A percentile compares a stretch with the other conserved stretches of the same genome.
phyloP scores from a whole-genome alignment of 2,797 vertebrate species.

The Enteromius radiatus region DNA sequence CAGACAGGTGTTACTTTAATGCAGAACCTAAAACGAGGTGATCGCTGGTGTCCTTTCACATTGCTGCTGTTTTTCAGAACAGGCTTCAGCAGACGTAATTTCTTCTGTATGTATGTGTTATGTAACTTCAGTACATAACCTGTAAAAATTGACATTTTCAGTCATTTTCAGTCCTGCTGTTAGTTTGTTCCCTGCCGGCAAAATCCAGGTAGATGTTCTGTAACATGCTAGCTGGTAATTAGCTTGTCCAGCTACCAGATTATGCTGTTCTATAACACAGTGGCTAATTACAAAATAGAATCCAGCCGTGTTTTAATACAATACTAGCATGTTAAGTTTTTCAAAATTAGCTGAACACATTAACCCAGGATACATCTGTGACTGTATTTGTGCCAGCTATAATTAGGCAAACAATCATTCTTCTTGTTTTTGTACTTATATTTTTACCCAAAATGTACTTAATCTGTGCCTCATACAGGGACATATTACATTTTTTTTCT shows the following conservation, averaged over 20 bases:
- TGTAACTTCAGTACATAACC: conserved; percentile 10
- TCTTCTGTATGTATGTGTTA: neutral
- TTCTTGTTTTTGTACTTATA: neutral
- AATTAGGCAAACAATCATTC: neutral
- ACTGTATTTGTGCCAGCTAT: neutral
- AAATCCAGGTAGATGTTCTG: conserved; percentile 14
- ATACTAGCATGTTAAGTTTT: neutral
- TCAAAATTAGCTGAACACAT: neutral
- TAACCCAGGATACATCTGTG: too few relatives aligned
- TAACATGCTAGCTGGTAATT: neutral
- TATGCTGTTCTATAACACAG: neutral
- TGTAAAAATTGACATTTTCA: too few relatives aligned
- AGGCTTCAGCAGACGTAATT: neutral
- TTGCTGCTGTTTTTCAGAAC: neutral
- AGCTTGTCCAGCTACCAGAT: neutral
- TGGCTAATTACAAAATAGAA: neutral
- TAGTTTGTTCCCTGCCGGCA: neutral
- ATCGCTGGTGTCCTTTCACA: conserved; percentile 7
- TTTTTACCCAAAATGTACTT: neutral
- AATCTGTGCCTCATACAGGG: neutral
- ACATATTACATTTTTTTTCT: too few relatives aligned
- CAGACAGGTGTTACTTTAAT: conserved; percentile 26
- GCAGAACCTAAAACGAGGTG: neutral
- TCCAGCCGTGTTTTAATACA: neutral
- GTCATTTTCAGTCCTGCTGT: too few relatives aligned